phyloP scores from a whole-genome alignment of 2,888 invertebrate species.

The Stenurella melanura region DNA sequence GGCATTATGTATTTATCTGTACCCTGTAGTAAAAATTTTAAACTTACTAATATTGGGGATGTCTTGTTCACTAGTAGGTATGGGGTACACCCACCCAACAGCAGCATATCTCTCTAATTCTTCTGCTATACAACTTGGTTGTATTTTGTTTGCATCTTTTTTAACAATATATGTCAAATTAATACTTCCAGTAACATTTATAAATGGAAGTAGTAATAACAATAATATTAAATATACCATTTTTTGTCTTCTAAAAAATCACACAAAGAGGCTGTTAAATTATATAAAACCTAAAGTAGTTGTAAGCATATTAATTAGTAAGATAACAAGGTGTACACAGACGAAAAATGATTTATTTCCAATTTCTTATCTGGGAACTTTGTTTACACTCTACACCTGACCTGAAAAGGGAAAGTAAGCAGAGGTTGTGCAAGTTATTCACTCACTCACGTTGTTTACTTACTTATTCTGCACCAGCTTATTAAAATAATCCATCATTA shows the following conservation, averaged over 20 bases:
- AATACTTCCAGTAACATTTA: conserved; percentile 50
- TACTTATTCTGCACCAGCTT: conserved; percentile 56
- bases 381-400: conserved; percentile 23
- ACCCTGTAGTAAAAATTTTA: too few relatives aligned
- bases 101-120: conserved; percentile 66
- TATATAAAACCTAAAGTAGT: not conserved
- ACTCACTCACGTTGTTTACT: conserved; percentile 43
- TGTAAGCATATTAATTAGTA: not conserved
- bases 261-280: not conserved
- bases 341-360: not conserved
- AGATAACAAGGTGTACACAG: conserved; percentile 1
- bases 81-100: conserved; percentile 68
- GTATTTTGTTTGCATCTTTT: conserved; percentile 56
- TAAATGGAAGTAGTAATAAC: conserved; percentile 49
- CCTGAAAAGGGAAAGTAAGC: conserved; percentile 18
- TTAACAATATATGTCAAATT: conserved; percentile 67
- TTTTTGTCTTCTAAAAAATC: conserved; percentile 34
- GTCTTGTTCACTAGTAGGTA: conserved; percentile 58
- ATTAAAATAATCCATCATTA: conserved; percentile 49
- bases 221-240: conserved; percentile 56
- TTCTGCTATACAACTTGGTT: conserved; percentile 67
- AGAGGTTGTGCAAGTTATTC: conserved; percentile 12
- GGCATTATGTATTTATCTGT: too few relatives aligned
- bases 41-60: conserved; percentile 66
- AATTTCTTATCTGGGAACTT: conserved; percentile 17